A percentile compares a stretch with the other conserved stretches of the same genome.
These are phyloP conservation scores for Scomber japonicus DNA, from an alignment of 2,113 vertebrate genomes.

Conservation along the genomic window DNA sequence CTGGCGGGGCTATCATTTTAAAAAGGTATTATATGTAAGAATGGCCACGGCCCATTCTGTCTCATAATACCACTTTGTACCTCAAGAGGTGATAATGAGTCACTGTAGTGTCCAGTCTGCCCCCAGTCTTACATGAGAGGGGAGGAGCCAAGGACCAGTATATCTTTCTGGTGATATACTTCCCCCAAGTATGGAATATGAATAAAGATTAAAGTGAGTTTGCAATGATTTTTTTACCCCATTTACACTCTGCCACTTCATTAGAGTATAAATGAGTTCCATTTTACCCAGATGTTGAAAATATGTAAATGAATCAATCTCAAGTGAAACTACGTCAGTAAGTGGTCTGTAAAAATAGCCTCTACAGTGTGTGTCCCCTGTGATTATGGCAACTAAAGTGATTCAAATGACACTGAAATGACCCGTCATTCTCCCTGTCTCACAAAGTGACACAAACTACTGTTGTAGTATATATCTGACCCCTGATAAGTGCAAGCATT, in stretches of 20 bases:
- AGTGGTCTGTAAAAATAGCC: neutral
- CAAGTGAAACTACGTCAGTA: constrained; percentile 22
- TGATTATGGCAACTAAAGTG: neutral
- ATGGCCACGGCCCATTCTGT: no score
- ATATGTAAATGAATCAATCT: constrained; percentile 3
- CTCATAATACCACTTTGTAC: no score
- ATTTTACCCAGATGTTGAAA: constrained; percentile 4
- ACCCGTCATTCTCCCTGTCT: neutral
- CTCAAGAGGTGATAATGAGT: no score
- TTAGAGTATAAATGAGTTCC: neutral
- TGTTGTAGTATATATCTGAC: neutral
- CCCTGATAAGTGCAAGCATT: neutral
- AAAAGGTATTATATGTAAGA: no score
- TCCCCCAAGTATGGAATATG: no score
- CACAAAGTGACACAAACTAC: neutral
- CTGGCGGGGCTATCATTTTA: neutral
- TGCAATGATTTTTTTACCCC: neutral
- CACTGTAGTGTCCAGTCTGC: no score
- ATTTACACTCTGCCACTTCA: neutral
- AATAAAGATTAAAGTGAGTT: neutral
- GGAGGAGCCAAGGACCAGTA: no score
- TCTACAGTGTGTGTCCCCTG: neutral
- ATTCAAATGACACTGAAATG: neutral
- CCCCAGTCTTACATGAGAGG: no score
- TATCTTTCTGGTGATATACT: no score